A percentile compares a stretch with the other conserved stretches of the same genome.
These are phyloP conservation scores for Hypotaenidia philippensis DNA, from an alignment of 2,797 vertebrate genomes.

Conservation along the genomic window DNA sequence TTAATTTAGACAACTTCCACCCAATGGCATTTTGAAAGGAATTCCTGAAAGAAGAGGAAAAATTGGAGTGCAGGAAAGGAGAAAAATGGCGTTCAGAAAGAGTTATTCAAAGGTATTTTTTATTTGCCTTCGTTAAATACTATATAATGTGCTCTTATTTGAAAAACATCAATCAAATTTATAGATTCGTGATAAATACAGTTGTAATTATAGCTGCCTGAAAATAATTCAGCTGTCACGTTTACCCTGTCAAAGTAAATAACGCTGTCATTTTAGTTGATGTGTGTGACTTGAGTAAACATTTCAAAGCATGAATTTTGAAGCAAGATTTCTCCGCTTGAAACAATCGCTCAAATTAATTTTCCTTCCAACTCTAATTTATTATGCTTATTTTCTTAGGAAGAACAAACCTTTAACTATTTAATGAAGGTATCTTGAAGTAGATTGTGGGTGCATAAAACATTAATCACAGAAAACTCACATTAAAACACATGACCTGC, in stretches of 20 bases:
- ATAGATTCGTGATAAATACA: slow-evolving; percentile 60
- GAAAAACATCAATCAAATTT: slow-evolving; percentile 70
- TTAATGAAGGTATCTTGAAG: not conserved
- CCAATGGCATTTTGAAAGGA: slow-evolving; percentile 48
- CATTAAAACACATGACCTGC: not conserved
- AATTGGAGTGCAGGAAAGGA: not conserved
- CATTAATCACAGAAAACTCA: slow-evolving; percentile 9
- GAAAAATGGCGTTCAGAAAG: not conserved
- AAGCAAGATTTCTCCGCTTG: slow-evolving; percentile 21
- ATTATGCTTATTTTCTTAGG: slow-evolving; percentile 53
- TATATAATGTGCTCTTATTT: slow-evolving; percentile 30
- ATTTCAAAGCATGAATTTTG: slow-evolving; percentile 58
- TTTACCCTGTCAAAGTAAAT: slow-evolving; percentile 75
- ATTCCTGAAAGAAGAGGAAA: slow-evolving; percentile 37
- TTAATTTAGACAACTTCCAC: slow-evolving; percentile 44
- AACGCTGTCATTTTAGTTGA: slow-evolving; percentile 77
- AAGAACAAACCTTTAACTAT: slow-evolving; percentile 29
- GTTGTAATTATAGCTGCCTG: slow-evolving; percentile 65
- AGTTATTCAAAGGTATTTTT: slow-evolving; percentile 34
- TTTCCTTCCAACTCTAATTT: slow-evolving; percentile 54
- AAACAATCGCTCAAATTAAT: slow-evolving; percentile 72
- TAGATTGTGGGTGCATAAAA: not conserved
- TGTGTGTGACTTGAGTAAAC: slow-evolving; percentile 74
- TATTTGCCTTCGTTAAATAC: slow-evolving; percentile 48
- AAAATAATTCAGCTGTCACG: slow-evolving; percentile 71